Evolutionary conservation across 2,888 invertebrate genomes (phyloP), one percentile per base, ranked within the genome.

Genomic region (Torymus auratus): DNA sequence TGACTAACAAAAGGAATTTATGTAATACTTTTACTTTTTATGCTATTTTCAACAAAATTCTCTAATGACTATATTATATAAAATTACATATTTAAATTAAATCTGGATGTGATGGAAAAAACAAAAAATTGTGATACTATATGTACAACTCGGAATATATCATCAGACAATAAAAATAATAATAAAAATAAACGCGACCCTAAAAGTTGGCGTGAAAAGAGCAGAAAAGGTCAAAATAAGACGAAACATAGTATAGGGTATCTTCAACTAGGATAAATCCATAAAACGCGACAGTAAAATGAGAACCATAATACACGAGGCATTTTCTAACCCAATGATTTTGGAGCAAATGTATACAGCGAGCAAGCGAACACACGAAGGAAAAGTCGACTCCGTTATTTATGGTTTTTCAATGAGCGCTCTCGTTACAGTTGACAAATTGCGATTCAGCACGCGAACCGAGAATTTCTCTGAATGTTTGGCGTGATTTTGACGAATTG

Each of bases 401-500:
- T 81, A 81, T 81, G 78, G 78, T 81, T 74, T 78, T 81, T 78
- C 81, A 81, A 81, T 81, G 78, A 73, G 74, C 77, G 72, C 68
- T 73, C 81, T 73, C 73, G 69, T 75, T 82, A 75, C 68, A 56
- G 77, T 60, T 73, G 76, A 80, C 80, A 78, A 80, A 82, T 82
- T 82, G 78, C 74, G 74, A 82, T 80, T 62, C 82, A 74, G 68
- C 78, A 78, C 80, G 80, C 80, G 77, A 79, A 41, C 67, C 62
- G 70, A 60, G 73, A 73, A 80, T 80, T 71, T 81, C 81, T 77
- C 64, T 64, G 77, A 78, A 77, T 77, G 77, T 82, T 82, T 71
- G 82, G 82, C 82, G 82, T 80, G 78, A 82, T 80, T 80, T 82
- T 82, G 82, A 82, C 82, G 82, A 72, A 82, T 80, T 74, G 78